Percentiles rank a stretch among this genome's conserved stretches.
Evolutionary conservation across 2,113 vertebrate genomes (phyloP).

Genomic region (Planiliza haematocheilus): DNA sequence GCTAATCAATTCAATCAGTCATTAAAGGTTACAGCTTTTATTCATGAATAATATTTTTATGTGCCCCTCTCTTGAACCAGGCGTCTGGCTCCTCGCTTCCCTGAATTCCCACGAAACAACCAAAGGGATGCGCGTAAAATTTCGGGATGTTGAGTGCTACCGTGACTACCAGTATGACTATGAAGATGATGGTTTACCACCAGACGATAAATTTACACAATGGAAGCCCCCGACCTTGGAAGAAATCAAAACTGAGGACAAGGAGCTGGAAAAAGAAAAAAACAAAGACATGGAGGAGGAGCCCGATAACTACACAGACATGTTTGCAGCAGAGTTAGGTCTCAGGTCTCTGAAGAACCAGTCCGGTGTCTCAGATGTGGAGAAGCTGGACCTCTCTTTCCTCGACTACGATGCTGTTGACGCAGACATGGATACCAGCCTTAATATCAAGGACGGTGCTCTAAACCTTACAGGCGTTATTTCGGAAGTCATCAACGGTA

Average conservation of each 20-base stretch:
- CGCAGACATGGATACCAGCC: not conserved
- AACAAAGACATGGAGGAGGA: fast-evolving
- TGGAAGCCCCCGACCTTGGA: conserved; percentile 57
- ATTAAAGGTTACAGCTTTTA: not conserved
- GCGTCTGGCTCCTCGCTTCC: conserved; percentile 91
- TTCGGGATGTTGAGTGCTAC: conserved; percentile 89
- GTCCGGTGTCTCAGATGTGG: conserved; percentile 54
- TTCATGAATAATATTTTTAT: conserved; percentile 2
- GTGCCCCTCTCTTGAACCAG: conserved; percentile 74
- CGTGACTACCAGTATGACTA: conserved; percentile 72
- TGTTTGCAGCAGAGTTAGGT: conserved; percentile 63
- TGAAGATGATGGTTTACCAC: not conserved
- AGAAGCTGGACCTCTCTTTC: conserved; percentile 82
- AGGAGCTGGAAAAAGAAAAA: fast-evolving
- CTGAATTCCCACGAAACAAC: conserved; percentile 86
- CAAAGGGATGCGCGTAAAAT: conserved; percentile 88
- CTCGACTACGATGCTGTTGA: conserved; percentile 59
- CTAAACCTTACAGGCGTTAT: conserved; percentile 22
- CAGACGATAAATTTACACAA: not conserved
- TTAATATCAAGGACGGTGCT: not conserved
- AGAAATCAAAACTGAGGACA: conserved; percentile 4
- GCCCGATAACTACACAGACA: conserved; percentile 45
- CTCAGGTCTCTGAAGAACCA: conserved; percentile 81
- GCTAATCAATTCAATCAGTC: not conserved
- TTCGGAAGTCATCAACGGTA: too few species aligned